These are phyloP conservation scores for Hippoglossus stenolepis DNA, from an alignment of 2,113 vertebrate species.

Conservation along the genomic window DNA sequence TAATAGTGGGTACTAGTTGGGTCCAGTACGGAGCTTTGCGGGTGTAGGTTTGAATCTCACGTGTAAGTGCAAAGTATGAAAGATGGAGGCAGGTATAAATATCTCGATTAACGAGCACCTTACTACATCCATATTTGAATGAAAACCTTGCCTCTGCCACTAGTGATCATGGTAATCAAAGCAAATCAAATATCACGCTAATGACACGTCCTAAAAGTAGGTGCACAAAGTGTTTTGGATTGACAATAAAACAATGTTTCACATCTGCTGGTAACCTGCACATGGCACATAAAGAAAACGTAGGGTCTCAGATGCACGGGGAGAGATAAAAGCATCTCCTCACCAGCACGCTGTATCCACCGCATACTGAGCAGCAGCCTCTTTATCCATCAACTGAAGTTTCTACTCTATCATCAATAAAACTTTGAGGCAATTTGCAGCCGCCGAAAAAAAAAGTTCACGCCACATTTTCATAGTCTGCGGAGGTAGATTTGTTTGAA, in stretches of 20 bases:
- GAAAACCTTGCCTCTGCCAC: no score
- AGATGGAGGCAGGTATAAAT: not conserved
- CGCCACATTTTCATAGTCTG: slow-evolving; percentile 50
- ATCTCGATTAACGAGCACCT: not conserved
- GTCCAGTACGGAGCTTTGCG: no score
- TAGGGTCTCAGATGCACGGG: slow-evolving; percentile 42
- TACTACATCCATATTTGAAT: not conserved
- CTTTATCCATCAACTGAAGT: slow-evolving; percentile 62
- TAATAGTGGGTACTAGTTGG: no score
- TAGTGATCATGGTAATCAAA: no score
- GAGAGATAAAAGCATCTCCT: slow-evolving; percentile 68
- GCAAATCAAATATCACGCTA: not conserved
- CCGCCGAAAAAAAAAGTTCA: slow-evolving; percentile 48
- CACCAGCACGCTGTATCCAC: slow-evolving; percentile 28
- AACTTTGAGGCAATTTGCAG: slow-evolving; percentile 69
- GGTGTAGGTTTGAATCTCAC: no score
- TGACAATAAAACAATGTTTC: slow-evolving; percentile 57
- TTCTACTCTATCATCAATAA: slow-evolving; percentile 63
- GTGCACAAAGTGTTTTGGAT: slow-evolving; percentile 23
- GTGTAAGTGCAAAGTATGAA: no score
- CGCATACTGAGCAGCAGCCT: slow-evolving; percentile 64
- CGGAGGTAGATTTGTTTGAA: slow-evolving; percentile 67
- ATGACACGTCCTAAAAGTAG: not conserved
- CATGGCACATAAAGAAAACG: slow-evolving; percentile 51
- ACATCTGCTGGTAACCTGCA: slow-evolving; percentile 50